Base-by-base conservation (phyloP, 2,888 invertebrate genomes). In the Folsomia candida region DNA sequence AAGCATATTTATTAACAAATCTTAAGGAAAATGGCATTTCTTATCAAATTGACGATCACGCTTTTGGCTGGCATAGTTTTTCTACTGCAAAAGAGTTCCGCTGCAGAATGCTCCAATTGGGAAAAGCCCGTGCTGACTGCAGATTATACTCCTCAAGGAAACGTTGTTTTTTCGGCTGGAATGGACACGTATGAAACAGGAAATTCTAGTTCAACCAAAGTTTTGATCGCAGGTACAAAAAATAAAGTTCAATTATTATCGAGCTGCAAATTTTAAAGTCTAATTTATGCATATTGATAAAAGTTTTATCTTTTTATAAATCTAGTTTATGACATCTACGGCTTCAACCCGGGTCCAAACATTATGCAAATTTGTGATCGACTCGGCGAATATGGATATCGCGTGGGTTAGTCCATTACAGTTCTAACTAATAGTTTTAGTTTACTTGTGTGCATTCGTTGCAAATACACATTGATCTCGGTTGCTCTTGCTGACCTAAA, bases 131-230 rank as follows among this genome's bases (percentile, higher is more conserved):
- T 26, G 29, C 26, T 26, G 27, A n/a, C 29, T 14, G 25, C 65
- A 2, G 18, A 37, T 51, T 67, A 67, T 26, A 37, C 47, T 18
- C 59, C 67, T 2, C 2, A 29, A 22, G 67, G 67, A 2, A 6
- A 37, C 2, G 25, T 67, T 18, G 51, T 67, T 22, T 18, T 26
- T 20, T 20, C 22, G n/a, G 54, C 66, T 2, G 67, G 67, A 28
- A 67, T 67, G 67, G 59, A 60, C 9, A 67, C 60, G 22, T 67
- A 67, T 51, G 67, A 67, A 47, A 60, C 51, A 4, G 67, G 67
- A 37, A 24, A 59, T 37, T 20, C 29, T 6, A 60, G 22, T 24
- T 60, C 60, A 9, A 22, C 24, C 22, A 67, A 28, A 37, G 20
- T 60, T 6, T 14, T 67, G 3, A 47, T 67, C 37, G 67, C 62